Conservation (phyloP, 2,113 vertebrate species). For the Hemiprocne comata region DNA sequence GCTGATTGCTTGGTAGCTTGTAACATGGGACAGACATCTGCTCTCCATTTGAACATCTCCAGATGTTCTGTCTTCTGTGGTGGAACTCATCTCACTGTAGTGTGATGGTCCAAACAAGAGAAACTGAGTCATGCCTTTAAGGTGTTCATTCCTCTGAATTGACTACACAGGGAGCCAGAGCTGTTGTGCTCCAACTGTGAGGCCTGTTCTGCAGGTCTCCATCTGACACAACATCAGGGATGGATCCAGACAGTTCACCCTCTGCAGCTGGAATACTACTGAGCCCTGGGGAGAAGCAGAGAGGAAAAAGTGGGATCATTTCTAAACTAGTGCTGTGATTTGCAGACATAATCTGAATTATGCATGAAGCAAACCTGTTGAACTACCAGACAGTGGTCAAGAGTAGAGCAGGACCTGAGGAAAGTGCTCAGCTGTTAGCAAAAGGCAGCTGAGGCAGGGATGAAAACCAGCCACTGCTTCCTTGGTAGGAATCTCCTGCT, state of each 20-base stretch:
- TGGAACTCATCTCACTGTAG: not conserved
- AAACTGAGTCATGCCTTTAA: not conserved
- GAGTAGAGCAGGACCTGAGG: not conserved
- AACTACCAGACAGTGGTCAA: not conserved
- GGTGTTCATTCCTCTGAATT: not conserved
- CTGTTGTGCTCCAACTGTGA: not conserved
- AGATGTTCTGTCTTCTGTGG: not conserved
- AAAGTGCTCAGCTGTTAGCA: not conserved
- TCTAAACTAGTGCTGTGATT: not conserved
- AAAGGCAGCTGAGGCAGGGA: not conserved
- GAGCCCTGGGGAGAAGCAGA: not conserved
- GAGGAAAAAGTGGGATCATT: not conserved
- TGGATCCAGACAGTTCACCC: not conserved
- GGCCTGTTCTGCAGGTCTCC: not conserved
- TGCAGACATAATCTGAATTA: not conserved
- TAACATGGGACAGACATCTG: not conserved
- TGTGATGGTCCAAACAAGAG: not conserved
- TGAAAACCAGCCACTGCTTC: not conserved
- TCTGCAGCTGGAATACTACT: not conserved
- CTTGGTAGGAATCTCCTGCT: not conserved
- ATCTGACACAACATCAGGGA: not conserved
- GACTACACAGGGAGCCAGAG: not conserved
- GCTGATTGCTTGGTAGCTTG: rapidly evolving
- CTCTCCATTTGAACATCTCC: not conserved
- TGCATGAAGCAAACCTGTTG: not conserved